Evolutionary conservation across 2,113 vertebrate genomes (phyloP), one percentile per base, ranked within the genome.

Genomic region (Theristicus caerulescens): DNA sequence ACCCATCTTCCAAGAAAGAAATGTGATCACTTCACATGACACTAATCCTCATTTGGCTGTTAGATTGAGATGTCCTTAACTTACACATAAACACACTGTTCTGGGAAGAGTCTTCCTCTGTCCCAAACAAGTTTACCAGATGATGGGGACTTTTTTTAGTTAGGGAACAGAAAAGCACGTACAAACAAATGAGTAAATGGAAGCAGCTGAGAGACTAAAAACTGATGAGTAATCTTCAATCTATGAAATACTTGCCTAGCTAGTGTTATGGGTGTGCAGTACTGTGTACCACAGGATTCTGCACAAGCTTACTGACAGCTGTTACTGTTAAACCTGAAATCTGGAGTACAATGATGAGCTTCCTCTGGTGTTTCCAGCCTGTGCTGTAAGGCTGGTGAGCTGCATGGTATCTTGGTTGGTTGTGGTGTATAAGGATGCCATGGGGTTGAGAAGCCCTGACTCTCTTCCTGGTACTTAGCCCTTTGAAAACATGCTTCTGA

Each of bases 361-460:
- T 89, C 11, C 8, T 74, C 8, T 20, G 12, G 12, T 32, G 17
- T 16, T 83, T 74, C 38, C 20, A 51, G 1, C 36, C 19, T 47
- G 17, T 38, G 42, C 54, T 79, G 16, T 44, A 40, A 51, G 42
- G 46, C 27, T 55, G 10, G 17, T 89, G 26, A 71, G 8, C 31
- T 70, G 17, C 26, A 6, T 31, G 12, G 7, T 65, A 34, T 9
- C 32, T 54, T 51, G 20, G 6, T 10, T 76, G 13, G 11, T 71
- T 83, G 6, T 49, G 32, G 18, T 64, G 24, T 8, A 1, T 57
- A 57, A 52, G 31, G n/a, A 29, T 58, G 22, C n/a, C 16, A 3
- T 9, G 11, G 46, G 12, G 6, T 38, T 0, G 0, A 52, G 51
- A 81, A 61, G 13, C 19, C 25, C 27, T 69, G 29, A 11, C 26